Evolutionary conservation across 2,113 vertebrate species (phyloP).

Genomic region (Zootoca vivipara): DNA sequence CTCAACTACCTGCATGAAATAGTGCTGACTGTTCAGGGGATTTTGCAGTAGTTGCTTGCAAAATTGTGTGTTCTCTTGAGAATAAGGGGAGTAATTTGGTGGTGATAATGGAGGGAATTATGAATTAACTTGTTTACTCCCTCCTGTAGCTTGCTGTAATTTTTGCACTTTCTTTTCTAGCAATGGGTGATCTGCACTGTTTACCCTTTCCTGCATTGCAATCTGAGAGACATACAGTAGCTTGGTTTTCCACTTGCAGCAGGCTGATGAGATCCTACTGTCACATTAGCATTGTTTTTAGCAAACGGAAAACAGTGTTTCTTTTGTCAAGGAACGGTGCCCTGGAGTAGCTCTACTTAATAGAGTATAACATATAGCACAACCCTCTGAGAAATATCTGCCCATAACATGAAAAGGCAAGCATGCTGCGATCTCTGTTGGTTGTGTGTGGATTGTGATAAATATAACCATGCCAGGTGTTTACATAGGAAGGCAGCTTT

Average conservation of each 20-base stretch:
- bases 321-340: slow-evolving; percentile 9
- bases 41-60: not conserved
- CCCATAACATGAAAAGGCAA: not conserved
- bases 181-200: not conserved
- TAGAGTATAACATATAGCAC: not conserved
- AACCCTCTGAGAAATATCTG: not conserved
- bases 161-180: not conserved
- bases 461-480: slow-evolving; percentile 40
- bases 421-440: not conserved
- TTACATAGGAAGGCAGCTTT: slow-evolving; percentile 53
- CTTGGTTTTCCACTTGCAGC: not conserved
- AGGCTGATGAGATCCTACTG: not conserved
- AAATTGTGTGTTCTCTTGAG: not conserved
- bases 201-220: not conserved
- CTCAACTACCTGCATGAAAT: not conserved
- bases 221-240: not conserved
- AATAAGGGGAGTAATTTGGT: not conserved
- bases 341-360: not conserved
- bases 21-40: not conserved
- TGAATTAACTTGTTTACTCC: not conserved
- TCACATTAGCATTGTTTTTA: not conserved
- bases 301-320: not conserved
- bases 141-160: not conserved
- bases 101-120: not conserved
- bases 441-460: not conserved